Base-by-base conservation (phyloP, 2,888 invertebrate species). In the Prionchulus punctatus region DNA sequence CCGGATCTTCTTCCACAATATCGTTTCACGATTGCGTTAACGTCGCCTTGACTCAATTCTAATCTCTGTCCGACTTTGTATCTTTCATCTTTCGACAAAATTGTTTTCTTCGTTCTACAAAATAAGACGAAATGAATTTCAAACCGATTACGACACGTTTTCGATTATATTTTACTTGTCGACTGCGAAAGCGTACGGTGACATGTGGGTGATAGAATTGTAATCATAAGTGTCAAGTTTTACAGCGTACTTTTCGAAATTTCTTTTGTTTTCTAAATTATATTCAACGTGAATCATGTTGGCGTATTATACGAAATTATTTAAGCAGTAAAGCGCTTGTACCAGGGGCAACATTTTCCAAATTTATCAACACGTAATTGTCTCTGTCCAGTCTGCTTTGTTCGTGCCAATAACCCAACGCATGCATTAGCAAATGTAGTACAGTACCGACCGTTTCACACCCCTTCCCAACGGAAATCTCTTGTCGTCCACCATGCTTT, bases 81-180 rank as follows among this genome's bases (percentile, higher is more conserved):
- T n/a, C 54, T 48, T 31, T 54, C 54, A 27, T 54, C 54, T 21
- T 54, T 54, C 4, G 54, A 27, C n/a, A 54, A n/a, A 28, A 54
- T 43, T 4, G 49, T 54, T 21, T 48, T 48, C 45, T n/a, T n/a
- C n/a, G n/a, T n/a, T n/a, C n/a, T n/a, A n/a, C n/a, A n/a, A n/a
- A n/a, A n/a, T 26, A n/a, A 12, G n/a, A 12, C 48, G 21, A 26
- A 4, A n/a, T n/a, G n/a, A n/a, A n/a, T n/a, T n/a, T n/a, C n/a
- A n/a, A n/a, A n/a, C n/a, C n/a, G n/a, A n/a, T n/a, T 42, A 42
- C 42, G 42, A n/a, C 42, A 42, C 12, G n/a, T n/a, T n/a, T n/a
- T n/a, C n/a, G n/a, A n/a, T n/a, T n/a, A n/a, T n/a, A n/a, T n/a
- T n/a, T n/a, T 36, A 18, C 36, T 18, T 36, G 7, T 36, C 36